Evolutionary conservation across 2,797 vertebrate species (phyloP).

Genomic region (Typhlichthys subterraneus): DNA sequence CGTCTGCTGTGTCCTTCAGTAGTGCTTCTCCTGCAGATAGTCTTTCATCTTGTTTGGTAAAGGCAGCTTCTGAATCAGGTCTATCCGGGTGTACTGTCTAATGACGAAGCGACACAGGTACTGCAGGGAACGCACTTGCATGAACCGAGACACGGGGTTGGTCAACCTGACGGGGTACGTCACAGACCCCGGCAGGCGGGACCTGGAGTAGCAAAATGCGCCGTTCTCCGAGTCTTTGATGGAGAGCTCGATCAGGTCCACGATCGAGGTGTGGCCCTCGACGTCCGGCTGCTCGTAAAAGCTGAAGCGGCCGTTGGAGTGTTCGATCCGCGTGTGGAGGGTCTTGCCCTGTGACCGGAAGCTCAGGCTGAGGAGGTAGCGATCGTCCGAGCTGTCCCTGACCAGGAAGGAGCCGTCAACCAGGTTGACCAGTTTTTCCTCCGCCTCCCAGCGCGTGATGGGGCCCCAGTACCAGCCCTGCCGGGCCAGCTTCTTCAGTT

Average conservation of each 20-base stretch:
- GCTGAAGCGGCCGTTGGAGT: slow-evolving; percentile 98
- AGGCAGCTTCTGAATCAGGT: slow-evolving; percentile 99
- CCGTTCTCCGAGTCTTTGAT: slow-evolving; percentile 98
- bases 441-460: slow-evolving; percentile 98
- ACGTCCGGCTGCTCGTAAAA: slow-evolving; percentile 98
- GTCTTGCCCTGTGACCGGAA: slow-evolving; percentile 97
- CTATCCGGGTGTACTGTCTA: slow-evolving; percentile 97
- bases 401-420: slow-evolving; percentile 95
- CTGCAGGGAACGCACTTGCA: slow-evolving; percentile 98
- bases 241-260: slow-evolving; percentile 96
- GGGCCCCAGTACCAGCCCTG: slow-evolving; percentile 99
- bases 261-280: slow-evolving; percentile 96
- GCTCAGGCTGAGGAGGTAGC: slow-evolving; percentile 96
- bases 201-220: slow-evolving; percentile 97
- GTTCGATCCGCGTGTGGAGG: slow-evolving; percentile 97
- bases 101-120: slow-evolving; percentile 98
- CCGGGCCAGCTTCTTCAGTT: slow-evolving; percentile 95
- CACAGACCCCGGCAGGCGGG: slow-evolving; percentile 94
- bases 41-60: slow-evolving; percentile 99
- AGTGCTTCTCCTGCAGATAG: slow-evolving; percentile 99
- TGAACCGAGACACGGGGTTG: slow-evolving; percentile 95
- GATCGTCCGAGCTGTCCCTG: slow-evolving; percentile 95
- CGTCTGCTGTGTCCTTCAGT: slow-evolving; percentile 84
- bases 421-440: slow-evolving; percentile 93
- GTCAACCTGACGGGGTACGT: slow-evolving; percentile 97